These are phyloP conservation scores for Phaethon lepturus DNA, from an alignment of 2,113 vertebrate genomes.

Conservation along the genomic window DNA sequence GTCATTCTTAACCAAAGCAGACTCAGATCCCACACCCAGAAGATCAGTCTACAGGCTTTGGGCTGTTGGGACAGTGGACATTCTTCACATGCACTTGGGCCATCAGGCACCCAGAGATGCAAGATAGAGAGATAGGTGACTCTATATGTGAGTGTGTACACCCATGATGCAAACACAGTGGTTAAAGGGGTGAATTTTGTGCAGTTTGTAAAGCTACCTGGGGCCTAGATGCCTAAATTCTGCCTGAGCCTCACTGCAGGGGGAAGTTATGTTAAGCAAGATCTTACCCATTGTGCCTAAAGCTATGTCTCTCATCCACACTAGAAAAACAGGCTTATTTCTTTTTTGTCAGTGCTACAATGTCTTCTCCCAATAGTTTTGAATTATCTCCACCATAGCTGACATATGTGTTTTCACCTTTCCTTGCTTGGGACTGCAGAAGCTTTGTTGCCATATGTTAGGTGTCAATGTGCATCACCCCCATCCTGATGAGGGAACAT, in stretches of 20 bases:
- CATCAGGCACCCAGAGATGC: not conserved
- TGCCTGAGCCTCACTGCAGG: not conserved
- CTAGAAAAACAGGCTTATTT: not conserved
- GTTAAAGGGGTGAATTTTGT: not conserved
- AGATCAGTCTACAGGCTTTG: not conserved
- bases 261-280: not conserved
- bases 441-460: constrained; percentile 26
- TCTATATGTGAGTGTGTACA: not conserved
- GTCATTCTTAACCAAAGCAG: not conserved
- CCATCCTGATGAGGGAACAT: not conserved
- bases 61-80: not conserved
- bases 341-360: not conserved
- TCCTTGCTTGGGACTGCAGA: not conserved
- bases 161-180: not conserved
- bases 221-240: not conserved
- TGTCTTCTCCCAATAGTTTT: not conserved
- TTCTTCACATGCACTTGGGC: not conserved
- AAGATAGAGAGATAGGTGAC: rapidly evolving
- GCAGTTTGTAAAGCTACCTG: not conserved
- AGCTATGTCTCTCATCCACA: not conserved
- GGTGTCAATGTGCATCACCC: not conserved
- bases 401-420: not conserved
- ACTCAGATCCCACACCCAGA: not conserved
- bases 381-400: not conserved
- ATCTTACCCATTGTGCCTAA: not conserved